A percentile compares a stretch with the other conserved stretches of the same genome.
Evolutionary conservation across 2,113 vertebrate species (phyloP).

Genomic region (Raja brachyura): DNA sequence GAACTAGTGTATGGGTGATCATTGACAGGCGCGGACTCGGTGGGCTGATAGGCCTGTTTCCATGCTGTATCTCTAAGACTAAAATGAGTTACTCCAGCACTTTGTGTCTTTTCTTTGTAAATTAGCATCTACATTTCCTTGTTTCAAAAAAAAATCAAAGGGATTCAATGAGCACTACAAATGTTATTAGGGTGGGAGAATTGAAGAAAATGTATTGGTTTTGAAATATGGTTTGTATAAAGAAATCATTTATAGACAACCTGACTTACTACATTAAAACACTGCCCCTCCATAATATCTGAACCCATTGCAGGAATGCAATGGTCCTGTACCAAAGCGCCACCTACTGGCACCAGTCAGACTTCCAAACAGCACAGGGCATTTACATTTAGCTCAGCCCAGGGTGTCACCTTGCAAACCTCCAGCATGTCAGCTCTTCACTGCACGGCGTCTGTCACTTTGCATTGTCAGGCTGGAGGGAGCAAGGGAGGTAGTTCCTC

Average conservation of each 20-base stretch:
- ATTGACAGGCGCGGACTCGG: too few species aligned
- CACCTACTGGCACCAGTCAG: conserved; percentile 59
- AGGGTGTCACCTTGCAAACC: neutral
- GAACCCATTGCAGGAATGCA: neutral
- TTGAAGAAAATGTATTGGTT: neutral
- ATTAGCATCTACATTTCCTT: too few species aligned
- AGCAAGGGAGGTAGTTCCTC: neutral
- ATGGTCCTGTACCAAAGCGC: conserved; percentile 61
- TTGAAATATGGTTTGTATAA: neutral
- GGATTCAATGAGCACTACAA: neutral
- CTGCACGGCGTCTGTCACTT: conserved; percentile 2
- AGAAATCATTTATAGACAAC: neutral
- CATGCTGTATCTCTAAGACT: too few species aligned
- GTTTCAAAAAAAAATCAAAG: neutral
- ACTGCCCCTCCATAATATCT: neutral
- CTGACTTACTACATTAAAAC: neutral
- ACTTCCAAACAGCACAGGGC: neutral
- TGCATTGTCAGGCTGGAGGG: neutral
- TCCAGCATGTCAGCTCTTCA: neutral
- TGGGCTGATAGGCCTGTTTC: too few species aligned
- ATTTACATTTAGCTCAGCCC: neutral
- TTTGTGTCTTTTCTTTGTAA: too few species aligned
- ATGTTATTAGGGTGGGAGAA: too few species aligned
- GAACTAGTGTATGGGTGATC: too few species aligned
- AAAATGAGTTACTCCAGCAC: too few species aligned